A percentile compares a stretch with the other conserved stretches of the same genome.
These are phyloP conservation scores for Danaus melanippus DNA, from an alignment of 1,140 invertebrate genomes.

Conservation along the genomic window DNA sequence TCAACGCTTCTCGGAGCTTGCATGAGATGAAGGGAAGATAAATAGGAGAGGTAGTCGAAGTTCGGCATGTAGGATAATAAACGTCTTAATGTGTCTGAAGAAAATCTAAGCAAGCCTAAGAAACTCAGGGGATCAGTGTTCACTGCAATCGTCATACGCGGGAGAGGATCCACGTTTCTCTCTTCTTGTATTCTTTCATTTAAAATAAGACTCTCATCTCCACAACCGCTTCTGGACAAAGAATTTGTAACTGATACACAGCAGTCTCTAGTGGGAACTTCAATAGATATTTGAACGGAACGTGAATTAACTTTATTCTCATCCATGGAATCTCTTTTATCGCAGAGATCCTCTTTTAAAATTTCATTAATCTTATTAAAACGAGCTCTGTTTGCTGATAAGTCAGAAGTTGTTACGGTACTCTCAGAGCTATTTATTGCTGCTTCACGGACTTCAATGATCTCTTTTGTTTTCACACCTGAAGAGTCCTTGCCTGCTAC, in stretches of 20 bases:
- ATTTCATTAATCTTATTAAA: too few relatives aligned
- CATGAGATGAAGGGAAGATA: constrained; percentile 27
- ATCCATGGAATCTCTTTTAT: too few relatives aligned
- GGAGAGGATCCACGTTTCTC: constrained; percentile 1
- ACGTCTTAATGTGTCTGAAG: constrained; percentile 38
- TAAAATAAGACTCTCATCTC: neutral
- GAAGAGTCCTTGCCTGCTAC: constrained; percentile 15
- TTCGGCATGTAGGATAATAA: constrained; percentile 41
- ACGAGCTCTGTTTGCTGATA: neutral
- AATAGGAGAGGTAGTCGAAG: constrained; percentile 36
- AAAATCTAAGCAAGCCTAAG: constrained; percentile 37
- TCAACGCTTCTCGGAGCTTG: constrained; percentile 14
- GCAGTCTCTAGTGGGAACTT: constrained; percentile 41
- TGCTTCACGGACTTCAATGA: too few relatives aligned
- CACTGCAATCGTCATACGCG: constrained; percentile 37
- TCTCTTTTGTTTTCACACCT: constrained; percentile 9
- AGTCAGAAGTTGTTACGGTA: constrained; percentile 1
- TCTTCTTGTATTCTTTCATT: constrained; percentile 24
- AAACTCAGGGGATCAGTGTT: constrained; percentile 55
- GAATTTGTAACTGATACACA: constrained; percentile 42
- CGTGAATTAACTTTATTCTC: constrained; percentile 3
- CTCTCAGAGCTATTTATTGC: constrained; percentile 1
- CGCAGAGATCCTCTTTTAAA: too few relatives aligned
- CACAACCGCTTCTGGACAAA: constrained; percentile 22
- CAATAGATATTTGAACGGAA: constrained; percentile 31